These are phyloP conservation scores for Aleiodes leptofemur DNA, from an alignment of 2,888 invertebrate genomes.

Conservation along the genomic window DNA sequence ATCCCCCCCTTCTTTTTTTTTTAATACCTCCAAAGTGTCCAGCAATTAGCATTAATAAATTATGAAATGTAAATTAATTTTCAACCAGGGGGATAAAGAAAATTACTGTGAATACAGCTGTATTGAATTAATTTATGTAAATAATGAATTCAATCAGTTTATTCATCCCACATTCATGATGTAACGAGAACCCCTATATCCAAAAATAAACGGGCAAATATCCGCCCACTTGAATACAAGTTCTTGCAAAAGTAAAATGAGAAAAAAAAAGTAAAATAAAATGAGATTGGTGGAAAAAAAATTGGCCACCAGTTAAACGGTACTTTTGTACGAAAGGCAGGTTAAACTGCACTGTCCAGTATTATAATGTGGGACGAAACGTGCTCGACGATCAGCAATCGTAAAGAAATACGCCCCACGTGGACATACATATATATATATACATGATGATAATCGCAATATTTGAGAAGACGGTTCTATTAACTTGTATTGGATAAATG, in stretches of 20 bases:
- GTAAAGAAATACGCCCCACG: constrained; percentile 11
- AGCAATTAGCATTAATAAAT: constrained; percentile 6
- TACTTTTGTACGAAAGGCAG: constrained; percentile 18
- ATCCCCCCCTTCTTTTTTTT: neutral
- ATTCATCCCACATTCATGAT: constrained; percentile 2
- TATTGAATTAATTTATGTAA: too few species aligned
- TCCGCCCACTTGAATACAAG: constrained; percentile 8
- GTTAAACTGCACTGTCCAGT: constrained; percentile 25
- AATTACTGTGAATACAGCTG: constrained; percentile 1
- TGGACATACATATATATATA: neutral
- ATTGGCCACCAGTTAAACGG: constrained; percentile 30
- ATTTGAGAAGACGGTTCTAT: neutral
- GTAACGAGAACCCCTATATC: neutral
- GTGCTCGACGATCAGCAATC: constrained; percentile 59
- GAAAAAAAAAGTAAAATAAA: neutral
- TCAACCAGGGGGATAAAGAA: neutral
- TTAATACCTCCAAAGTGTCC: constrained; percentile 5
- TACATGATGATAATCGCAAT: neutral
- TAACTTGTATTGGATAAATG: neutral
- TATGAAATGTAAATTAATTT: constrained; percentile 7
- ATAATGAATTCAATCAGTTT: too few species aligned
- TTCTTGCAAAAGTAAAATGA: too few species aligned
- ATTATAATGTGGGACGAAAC: constrained; percentile 66
- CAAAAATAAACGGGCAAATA: neutral
- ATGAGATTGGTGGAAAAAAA: neutral